A percentile compares a stretch with the other conserved stretches of the same genome.
Evolutionary conservation across 2,888 invertebrate genomes (phyloP).

Genomic region (Biston stratarius): DNA sequence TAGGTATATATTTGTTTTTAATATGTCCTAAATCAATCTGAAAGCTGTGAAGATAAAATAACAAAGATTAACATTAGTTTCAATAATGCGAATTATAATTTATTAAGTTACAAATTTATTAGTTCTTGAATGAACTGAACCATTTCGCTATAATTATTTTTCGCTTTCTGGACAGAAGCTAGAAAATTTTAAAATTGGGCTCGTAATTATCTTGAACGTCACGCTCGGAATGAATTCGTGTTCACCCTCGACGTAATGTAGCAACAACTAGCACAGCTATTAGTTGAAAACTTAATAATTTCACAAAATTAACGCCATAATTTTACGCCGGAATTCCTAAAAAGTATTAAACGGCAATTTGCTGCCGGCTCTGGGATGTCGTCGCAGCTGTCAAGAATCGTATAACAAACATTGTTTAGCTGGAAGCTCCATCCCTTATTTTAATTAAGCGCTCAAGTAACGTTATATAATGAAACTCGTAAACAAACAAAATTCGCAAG

Average conservation of each 20-base stretch:
- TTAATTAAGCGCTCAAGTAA: constrained; percentile 64
- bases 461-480: constrained; percentile 57
- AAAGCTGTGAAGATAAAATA: too few relatives aligned
- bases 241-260: not conserved
- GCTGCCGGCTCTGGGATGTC: constrained; percentile 41
- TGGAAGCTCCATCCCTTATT: constrained; percentile 56
- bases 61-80: too few relatives aligned
- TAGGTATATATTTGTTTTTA: too few relatives aligned
- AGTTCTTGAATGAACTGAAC: too few relatives aligned
- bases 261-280: constrained; percentile 15
- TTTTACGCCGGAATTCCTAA: constrained; percentile 33
- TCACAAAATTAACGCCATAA: constrained; percentile 39
- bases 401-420: constrained; percentile 55
- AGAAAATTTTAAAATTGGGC: not conserved
- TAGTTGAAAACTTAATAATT: constrained; percentile 31
- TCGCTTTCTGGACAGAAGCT: not conserved
- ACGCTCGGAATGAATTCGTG: constrained; percentile 12
- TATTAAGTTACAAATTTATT: too few relatives aligned
- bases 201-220: not conserved
- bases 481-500: constrained; percentile 58
- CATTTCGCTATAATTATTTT: too few relatives aligned
- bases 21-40: too few relatives aligned
- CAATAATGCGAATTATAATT: too few relatives aligned
- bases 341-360: constrained; percentile 42
- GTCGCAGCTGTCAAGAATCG: constrained; percentile 60